Base-by-base conservation (phyloP, 2,113 vertebrate species). In the Gambusia affinis region DNA sequence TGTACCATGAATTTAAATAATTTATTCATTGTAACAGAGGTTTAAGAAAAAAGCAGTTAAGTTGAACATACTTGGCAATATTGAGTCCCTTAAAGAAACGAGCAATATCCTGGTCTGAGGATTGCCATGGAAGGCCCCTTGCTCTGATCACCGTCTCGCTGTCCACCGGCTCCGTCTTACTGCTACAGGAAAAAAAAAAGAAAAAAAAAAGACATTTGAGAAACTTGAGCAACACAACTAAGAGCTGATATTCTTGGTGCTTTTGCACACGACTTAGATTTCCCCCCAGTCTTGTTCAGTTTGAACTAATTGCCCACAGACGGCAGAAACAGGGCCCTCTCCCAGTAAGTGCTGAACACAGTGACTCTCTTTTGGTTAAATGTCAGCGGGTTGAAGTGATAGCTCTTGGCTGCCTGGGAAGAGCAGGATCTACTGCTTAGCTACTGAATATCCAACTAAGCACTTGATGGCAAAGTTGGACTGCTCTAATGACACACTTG, bases 21-120 rank as follows among this genome's bases (percentile, higher is more conserved):
- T 54, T 6, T 54, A 19, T 22, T 54, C 2, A 7, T 8, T 54
- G 47, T 19, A 57, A 57, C 37, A 27, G 35, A 66, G 24, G 2
- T 66, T 11, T 22, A 51, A 47, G 11, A 39, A 28, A 24, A 12
- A 35, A 27, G 1, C 2, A 51, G 3, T 4, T 0, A 10, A 33
- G 47, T 60, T 70, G 12, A 67, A 90, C 95, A 85, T 93, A 99
- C 98, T 97, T 98, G 85, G 98, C 96, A 80, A 99, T 98, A 85
- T 98, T 99, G 80, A 99, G 97, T 78, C 98, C 98, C 94, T 97
- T 98, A 92, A 99, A 99, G 93, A 99, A 99, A 14, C 97, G 95
- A 81, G 97, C 97, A 1, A 99, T 98, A 68, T 99, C 98, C 89
- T 99, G 98, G 87, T 99, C 98, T 67, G 98, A 99, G 17, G 97